A percentile compares a stretch with the other conserved stretches of the same genome.
Evolutionary conservation across 2,888 invertebrate species (phyloP).

Genomic region (Rotaria macrura): DNA sequence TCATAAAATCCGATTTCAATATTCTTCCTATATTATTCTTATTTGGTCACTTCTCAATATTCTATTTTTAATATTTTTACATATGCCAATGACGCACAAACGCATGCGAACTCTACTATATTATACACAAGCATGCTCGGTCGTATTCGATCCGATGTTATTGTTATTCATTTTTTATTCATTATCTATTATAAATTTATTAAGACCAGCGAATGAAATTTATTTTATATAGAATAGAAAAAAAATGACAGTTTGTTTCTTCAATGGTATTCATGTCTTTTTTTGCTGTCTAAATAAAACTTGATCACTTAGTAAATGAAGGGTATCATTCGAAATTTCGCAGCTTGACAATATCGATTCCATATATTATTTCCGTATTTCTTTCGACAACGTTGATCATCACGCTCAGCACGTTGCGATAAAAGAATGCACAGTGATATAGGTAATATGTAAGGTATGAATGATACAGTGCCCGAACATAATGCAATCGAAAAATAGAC

Average conservation of each 20-base stretch:
- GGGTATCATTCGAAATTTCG: background rate
- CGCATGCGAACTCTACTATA: background rate
- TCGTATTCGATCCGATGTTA: background rate
- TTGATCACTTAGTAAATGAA: background rate
- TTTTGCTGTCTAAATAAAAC: background rate
- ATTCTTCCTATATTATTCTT: background rate
- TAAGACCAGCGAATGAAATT: background rate
- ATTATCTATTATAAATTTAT: background rate
- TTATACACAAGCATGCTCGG: background rate
- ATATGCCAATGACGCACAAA: background rate
- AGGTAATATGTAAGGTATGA: background rate
- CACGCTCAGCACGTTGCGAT: background rate
- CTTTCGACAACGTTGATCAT: conserved; percentile 8
- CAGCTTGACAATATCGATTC: background rate
- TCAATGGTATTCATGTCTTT: background rate
- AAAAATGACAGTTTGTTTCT: background rate
- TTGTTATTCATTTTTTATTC: background rate
- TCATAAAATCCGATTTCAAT: background rate
- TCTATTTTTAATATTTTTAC: background rate
- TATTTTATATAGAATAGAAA: background rate
- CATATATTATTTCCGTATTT: background rate
- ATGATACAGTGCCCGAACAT: background rate
- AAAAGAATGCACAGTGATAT: background rate
- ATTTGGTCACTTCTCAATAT: background rate
- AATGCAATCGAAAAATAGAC: background rate